Evolutionary conservation across 2,888 invertebrate genomes (phyloP).

Genomic region (Schizotus pectinicornis): DNA sequence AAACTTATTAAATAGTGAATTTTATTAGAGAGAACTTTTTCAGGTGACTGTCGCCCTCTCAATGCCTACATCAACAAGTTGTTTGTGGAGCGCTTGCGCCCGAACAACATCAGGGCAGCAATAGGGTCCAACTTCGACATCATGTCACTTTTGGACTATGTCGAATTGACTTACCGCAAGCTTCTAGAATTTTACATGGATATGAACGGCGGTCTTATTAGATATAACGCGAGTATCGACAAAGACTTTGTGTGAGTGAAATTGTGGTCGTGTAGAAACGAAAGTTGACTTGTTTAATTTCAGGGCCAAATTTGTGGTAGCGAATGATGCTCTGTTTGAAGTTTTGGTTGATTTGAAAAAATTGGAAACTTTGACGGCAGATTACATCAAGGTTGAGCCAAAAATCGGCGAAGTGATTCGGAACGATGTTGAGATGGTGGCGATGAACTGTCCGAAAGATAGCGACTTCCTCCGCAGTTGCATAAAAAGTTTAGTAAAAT

Average conservation of each 20-base stretch:
- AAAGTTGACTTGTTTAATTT: not conserved
- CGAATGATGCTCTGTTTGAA: not conserved
- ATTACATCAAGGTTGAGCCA: not conserved
- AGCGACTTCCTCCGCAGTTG: slow-evolving; percentile 4
- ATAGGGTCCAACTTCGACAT: slow-evolving; percentile 8
- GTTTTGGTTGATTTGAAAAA: slow-evolving; percentile 7
- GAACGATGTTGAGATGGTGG: not conserved
- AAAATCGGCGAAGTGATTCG: slow-evolving; percentile 3
- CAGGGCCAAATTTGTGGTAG: slow-evolving; percentile 5
- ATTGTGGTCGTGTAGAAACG: not conserved
- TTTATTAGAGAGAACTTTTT: no score
- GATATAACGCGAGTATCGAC: not conserved
- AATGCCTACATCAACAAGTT: not conserved
- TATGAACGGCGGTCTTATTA: not conserved
- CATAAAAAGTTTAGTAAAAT: not conserved
- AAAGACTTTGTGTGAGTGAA: slow-evolving; percentile 10
- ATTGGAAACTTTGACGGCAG: slow-evolving; percentile 2
- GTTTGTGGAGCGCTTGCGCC: not conserved
- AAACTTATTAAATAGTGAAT: no score
- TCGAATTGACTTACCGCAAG: not conserved
- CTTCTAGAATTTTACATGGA: not conserved
- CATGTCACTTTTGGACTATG: slow-evolving; percentile 13
- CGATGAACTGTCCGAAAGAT: slow-evolving; percentile 4
- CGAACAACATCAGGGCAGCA: not conserved
- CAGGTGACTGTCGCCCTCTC: no score